These are phyloP conservation scores for Rhagium mordax DNA, from an alignment of 2,888 invertebrate genomes.

Conservation along the genomic window DNA sequence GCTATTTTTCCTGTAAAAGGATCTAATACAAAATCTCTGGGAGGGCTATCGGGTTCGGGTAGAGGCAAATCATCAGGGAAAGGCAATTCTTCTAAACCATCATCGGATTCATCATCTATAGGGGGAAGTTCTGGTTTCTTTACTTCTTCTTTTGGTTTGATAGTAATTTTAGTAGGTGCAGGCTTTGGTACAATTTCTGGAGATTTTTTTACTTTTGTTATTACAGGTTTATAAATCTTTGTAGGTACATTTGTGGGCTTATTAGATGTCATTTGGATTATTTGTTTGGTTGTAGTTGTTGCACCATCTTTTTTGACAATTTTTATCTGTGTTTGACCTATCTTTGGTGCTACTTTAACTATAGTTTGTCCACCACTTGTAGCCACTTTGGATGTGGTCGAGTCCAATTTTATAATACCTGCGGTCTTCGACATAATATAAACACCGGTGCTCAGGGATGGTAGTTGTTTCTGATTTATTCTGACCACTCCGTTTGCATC, in stretches of 20 bases:
- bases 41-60: slow-evolving; percentile 76
- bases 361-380: slow-evolving; percentile 67
- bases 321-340: slow-evolving; percentile 71
- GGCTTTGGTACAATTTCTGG: slow-evolving; percentile 47
- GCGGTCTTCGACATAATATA: slow-evolving; percentile 86
- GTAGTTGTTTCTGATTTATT: slow-evolving; percentile 83
- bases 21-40: slow-evolving; percentile 80
- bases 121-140: slow-evolving; percentile 38
- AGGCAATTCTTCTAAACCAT: slow-evolving; percentile 78
- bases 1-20: slow-evolving; percentile 67
- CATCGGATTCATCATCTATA: slow-evolving; percentile 69
- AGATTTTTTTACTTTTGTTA: slow-evolving; percentile 45
- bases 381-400: slow-evolving; percentile 68
- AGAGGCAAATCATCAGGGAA: slow-evolving; percentile 74
- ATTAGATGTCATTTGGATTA: slow-evolving; percentile 56
- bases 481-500: slow-evolving; percentile 81
- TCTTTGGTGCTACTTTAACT: slow-evolving; percentile 71
- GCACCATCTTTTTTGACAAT: slow-evolving; percentile 66
- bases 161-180: slow-evolving; percentile 30
- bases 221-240: slow-evolving; percentile 40
- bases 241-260: slow-evolving; percentile 35
- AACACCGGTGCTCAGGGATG: slow-evolving; percentile 76
- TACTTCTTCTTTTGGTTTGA: slow-evolving; percentile 40
- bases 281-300: slow-evolving; percentile 53
- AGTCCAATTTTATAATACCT: slow-evolving; percentile 81